phyloP scores from a whole-genome alignment of 2,888 invertebrate genomes.

The Globia sparganii region DNA sequence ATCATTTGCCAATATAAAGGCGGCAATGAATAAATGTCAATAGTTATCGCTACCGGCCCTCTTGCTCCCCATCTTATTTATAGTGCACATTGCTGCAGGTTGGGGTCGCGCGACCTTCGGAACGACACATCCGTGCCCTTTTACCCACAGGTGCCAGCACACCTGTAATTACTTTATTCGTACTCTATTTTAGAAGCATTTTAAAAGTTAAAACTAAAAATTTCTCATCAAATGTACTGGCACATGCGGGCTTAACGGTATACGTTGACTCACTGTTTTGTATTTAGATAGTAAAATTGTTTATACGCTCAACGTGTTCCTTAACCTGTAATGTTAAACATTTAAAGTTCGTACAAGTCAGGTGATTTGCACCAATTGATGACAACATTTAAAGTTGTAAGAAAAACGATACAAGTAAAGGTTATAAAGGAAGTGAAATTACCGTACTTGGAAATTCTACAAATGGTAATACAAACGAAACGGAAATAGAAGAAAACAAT shows the following conservation, averaged over 20 bases:
- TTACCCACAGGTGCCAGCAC: constrained; percentile 82
- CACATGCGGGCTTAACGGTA: constrained; percentile 65
- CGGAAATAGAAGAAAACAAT: constrained; percentile 16
- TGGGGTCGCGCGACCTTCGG: constrained; percentile 77
- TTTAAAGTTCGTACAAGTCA: constrained; percentile 2
- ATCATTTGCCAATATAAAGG: constrained; percentile 33
- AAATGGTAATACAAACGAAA: constrained; percentile 7
- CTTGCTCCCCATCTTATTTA: constrained; percentile 61
- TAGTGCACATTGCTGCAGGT: constrained; percentile 66
- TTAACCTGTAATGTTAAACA: constrained; percentile 9
- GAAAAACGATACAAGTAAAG: constrained; percentile 29
- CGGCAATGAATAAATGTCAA: constrained; percentile 42
- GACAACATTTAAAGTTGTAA: constrained; percentile 6
- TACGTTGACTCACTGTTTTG: constrained; percentile 59
- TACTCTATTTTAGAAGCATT: constrained; percentile 68
- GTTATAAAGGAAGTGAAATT: constrained; percentile 10
- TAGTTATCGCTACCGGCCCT: constrained; percentile 42
- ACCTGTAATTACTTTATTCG: constrained; percentile 81
- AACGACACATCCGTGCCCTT: constrained; percentile 73
- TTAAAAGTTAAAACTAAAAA: constrained; percentile 26
- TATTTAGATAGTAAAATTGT: constrained; percentile 41
- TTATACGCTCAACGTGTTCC: constrained; percentile 39
- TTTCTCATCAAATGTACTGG: constrained; percentile 28
- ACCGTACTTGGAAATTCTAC: not conserved
- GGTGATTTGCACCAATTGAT: constrained; percentile 2